phyloP scores from a whole-genome alignment of 1,140 invertebrate genomes.

The Laodelphax striatellus region DNA sequence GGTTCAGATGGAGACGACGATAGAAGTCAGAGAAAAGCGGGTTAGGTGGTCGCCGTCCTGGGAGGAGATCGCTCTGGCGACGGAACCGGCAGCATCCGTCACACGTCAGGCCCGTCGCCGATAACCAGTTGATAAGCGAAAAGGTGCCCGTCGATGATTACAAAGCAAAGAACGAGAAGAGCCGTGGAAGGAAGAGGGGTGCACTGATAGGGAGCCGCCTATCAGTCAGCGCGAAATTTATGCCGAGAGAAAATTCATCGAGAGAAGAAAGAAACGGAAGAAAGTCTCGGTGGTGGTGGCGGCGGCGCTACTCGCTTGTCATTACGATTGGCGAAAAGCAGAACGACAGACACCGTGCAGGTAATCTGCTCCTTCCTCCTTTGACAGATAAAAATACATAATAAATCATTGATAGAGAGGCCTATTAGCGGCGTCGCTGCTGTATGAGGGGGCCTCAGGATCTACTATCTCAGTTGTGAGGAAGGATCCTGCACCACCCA shows the following conservation, averaged over 20 bases:
- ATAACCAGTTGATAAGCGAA: no score
- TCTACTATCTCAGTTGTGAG: neutral
- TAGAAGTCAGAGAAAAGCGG: no score
- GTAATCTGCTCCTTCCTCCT: constrained; percentile 1
- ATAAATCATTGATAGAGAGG: constrained; percentile 4
- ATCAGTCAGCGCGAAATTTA: neutral
- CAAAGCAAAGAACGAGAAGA: no score
- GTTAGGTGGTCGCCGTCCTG: no score
- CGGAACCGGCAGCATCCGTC: no score
- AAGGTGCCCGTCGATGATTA: no score
- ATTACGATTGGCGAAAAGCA: neutral
- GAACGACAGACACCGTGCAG: neutral
- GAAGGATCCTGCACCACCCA: neutral
- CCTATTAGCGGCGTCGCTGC: neutral
- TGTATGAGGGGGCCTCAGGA: neutral
- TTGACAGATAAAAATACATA: constrained; percentile 3
- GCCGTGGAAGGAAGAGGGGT: no score
- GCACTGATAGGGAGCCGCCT: no score
- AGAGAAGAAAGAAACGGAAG: neutral
- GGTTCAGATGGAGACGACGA: no score
- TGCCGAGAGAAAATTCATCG: constrained; percentile 2
- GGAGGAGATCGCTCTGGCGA: no score
- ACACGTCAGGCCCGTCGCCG: no score
- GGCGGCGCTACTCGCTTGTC: neutral
- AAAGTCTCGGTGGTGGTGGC: no score